Evolutionary conservation across 2,888 invertebrate genomes (phyloP), one percentile per base, ranked within the genome.

Genomic region (Anticlea derivata): DNA sequence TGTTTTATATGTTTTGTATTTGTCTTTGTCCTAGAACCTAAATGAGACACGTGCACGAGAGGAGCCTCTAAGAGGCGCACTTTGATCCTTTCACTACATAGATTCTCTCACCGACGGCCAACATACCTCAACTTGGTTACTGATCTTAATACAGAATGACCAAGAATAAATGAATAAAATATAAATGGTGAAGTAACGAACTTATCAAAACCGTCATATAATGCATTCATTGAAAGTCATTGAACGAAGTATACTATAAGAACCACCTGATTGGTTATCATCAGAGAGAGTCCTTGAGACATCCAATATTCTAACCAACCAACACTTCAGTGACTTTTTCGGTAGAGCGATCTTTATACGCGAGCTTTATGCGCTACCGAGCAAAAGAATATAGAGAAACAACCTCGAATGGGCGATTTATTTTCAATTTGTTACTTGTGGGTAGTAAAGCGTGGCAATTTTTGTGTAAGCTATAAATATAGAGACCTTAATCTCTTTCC

Each of bases 231-330:
- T 4, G 45, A 50, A 31, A 5, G 12, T 12, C 39, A 47, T 53
- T 45, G 50, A 57, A 24, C 40, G 52, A 56, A 62, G 56, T 60
- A 61, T 61, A 45, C 20, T 47, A 48, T 44, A 50, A 59, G 55
- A 45, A 58, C 38, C 53, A 46, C 50, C 57, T 64, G 59, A 68
- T 66, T 64, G 59, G 53, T 49, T 61, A 62, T 55, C 57, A n/a
- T n/a, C n/a, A 38, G 35, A 48, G 47, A 44, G 34, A 56, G 58
- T 59, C 60, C 60, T 67, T 61, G 61, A 61, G 63, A 63, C 51
- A 45, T 55, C 60, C 52, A 55, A 61, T 59, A 64, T 55, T 60
- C 55, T 54, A 51, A 50, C 46, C 50, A 51, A 47, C 48, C 55
- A 59, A 56, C 68, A 61, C 55, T 39, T 53, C 51, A 51, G 39